These are phyloP conservation scores for Athene cunicularia DNA, from an alignment of 2,113 vertebrate species.

Conservation along the genomic window DNA sequence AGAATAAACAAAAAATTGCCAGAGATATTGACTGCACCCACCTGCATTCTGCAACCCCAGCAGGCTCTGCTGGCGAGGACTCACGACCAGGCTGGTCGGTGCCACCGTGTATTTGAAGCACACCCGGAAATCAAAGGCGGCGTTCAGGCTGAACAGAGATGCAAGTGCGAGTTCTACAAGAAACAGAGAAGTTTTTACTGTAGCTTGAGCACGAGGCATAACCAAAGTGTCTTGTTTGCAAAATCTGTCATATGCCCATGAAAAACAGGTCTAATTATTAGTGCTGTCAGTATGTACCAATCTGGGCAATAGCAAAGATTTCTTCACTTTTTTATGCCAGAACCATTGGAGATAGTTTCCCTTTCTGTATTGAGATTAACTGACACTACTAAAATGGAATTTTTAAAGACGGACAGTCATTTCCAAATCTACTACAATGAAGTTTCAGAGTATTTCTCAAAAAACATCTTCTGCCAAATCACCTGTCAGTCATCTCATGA, in stretches of 20 bases:
- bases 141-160: too few species aligned
- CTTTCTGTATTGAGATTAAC: neutral
- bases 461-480: neutral
- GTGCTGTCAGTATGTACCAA: too few species aligned
- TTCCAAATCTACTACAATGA: neutral
- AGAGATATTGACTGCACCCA: neutral
- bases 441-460: neutral
- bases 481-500: neutral
- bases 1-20: neutral
- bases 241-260: too few species aligned
- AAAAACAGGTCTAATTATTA: too few species aligned
- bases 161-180: too few species aligned
- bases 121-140: too few species aligned
- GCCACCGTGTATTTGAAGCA: too few species aligned
- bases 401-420: fast-evolving
- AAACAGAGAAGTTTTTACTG: too few species aligned
- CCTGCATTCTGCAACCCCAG: conserved; percentile 83
- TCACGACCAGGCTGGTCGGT: conserved; percentile 46
- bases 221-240: too few species aligned
- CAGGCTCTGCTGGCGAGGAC: conserved; percentile 85
- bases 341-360: fast-evolving
- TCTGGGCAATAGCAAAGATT: neutral
- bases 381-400: fast-evolving
- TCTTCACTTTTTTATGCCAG: neutral
- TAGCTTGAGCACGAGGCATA: too few species aligned